These are phyloP conservation scores for Meandrusa payeni DNA, from an alignment of 2,888 invertebrate genomes.

Conservation along the genomic window DNA sequence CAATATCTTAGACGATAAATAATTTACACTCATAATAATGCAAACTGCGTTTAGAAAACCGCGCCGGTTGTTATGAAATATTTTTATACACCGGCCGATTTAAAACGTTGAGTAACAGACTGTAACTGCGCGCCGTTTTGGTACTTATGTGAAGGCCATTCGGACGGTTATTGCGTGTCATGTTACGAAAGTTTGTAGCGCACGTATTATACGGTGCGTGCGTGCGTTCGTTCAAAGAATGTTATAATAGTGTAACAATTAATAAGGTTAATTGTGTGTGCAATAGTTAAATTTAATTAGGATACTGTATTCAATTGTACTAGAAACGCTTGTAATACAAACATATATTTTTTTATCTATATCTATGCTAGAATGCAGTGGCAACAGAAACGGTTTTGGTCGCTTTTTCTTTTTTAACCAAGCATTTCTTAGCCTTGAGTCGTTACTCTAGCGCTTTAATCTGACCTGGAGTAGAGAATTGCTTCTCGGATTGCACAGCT, in stretches of 20 bases:
- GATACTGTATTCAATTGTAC: constrained; percentile 5
- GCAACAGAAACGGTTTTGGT: too few relatives aligned
- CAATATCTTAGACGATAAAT: neutral
- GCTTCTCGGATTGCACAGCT: too few relatives aligned
- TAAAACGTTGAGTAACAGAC: constrained; percentile 1
- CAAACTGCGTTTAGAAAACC: constrained; percentile 14
- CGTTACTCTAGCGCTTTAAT: too few relatives aligned
- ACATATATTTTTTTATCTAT: too few relatives aligned
- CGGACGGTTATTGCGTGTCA: constrained; percentile 11
- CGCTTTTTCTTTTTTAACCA: too few relatives aligned
- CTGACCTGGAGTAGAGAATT: too few relatives aligned
- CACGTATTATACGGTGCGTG: neutral
- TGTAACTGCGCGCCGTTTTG: constrained; percentile 7
- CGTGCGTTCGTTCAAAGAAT: constrained; percentile 8
- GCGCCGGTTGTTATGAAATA: constrained; percentile 13
- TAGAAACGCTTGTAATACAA: constrained; percentile 1
- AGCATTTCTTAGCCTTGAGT: too few relatives aligned
- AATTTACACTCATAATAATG: neutral
- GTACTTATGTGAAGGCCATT: constrained; percentile 7
- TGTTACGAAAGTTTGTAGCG: neutral
- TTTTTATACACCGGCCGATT: constrained; percentile 10
- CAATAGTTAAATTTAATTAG: constrained; percentile 3
- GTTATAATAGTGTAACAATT: neutral
- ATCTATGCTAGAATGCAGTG: too few relatives aligned
- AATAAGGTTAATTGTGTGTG: constrained; percentile 8